Conservation (phyloP, 64 coral and sea anemone genomes). For the Orbicella faveolata region DNA sequence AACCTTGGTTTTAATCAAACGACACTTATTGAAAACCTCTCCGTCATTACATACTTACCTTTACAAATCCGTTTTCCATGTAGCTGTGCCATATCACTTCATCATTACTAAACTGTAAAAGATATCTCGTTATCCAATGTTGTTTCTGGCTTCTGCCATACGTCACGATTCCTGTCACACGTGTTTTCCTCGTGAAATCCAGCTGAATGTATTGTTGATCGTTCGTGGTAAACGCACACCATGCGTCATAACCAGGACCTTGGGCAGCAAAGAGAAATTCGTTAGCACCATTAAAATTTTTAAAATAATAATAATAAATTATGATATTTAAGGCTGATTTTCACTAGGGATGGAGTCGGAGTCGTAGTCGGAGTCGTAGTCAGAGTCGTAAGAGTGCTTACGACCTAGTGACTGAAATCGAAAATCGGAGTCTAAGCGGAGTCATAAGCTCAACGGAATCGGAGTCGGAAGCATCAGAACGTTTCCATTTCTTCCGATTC, state of each 20-base stretch:
- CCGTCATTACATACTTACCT: slow-evolving; percentile 29
- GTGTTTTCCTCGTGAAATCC: slow-evolving; percentile 71
- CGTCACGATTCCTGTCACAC: slow-evolving; percentile 44
- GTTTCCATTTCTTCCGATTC: too few relatives aligned
- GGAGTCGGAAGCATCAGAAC: too few relatives aligned
- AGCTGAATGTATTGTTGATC: slow-evolving; percentile 68
- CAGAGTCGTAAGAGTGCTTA: too few relatives aligned
- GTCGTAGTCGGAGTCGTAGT: too few relatives aligned
- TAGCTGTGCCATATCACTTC: slow-evolving; percentile 74
- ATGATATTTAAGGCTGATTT: too few relatives aligned
- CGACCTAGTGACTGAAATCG: too few relatives aligned
- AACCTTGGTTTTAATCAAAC: too few relatives aligned
- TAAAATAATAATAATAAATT: background rate
- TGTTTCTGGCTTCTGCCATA: slow-evolving; percentile 61
- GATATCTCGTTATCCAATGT: slow-evolving; percentile 71
- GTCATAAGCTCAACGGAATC: too few relatives aligned
- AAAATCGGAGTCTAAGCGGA: too few relatives aligned
- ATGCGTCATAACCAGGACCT: slow-evolving; percentile 57
- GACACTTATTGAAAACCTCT: too few relatives aligned
- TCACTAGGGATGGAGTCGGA: too few relatives aligned
- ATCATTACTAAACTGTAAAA: slow-evolving; percentile 70
- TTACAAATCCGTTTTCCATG: slow-evolving; percentile 67
- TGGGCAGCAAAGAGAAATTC: background rate
- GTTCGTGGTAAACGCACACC: slow-evolving; percentile 62
- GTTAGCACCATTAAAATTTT: background rate